Conservation (phyloP, 2,113 vertebrate species). For the Beaufortia kweichowensis region DNA sequence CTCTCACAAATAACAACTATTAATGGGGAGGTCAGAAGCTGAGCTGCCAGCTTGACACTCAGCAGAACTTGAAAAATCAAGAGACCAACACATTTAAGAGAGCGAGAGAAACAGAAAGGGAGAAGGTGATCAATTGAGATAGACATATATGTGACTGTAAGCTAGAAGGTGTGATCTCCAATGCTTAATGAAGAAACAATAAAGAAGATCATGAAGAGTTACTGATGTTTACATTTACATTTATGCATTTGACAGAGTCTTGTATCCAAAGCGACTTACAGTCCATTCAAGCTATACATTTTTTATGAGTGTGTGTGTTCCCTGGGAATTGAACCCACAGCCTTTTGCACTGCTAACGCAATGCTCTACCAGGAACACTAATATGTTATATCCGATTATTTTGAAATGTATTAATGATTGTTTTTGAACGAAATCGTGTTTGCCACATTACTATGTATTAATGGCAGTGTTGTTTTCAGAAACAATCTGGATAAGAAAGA, state of each 20-base stretch:
- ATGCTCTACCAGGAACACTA: no score
- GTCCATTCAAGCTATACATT: no score
- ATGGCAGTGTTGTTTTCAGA: neutral
- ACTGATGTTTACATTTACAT: neutral
- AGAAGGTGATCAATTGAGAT: conserved; percentile 3
- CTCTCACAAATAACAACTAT: conserved; percentile 97
- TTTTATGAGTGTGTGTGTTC: no score
- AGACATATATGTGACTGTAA: neutral
- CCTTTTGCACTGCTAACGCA: no score
- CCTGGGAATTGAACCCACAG: no score
- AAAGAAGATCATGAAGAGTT: neutral
- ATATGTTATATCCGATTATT: no score
- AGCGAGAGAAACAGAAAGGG: conserved; percentile 21
- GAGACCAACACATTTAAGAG: conserved; percentile 88
- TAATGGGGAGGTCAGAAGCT: conserved; percentile 94
- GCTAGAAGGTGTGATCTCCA: conserved; percentile 51
- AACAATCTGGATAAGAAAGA: conserved; percentile 54
- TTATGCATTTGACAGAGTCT: no score
- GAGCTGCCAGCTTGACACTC: conserved; percentile 90
- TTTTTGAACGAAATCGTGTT: conserved; percentile 62
- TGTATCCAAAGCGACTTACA: no score
- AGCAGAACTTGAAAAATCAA: conserved; percentile 95
- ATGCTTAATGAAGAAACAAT: neutral
- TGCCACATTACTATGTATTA: conserved; percentile 66
- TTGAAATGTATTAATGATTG: neutral